Evolutionary conservation across 2,113 vertebrate genomes (phyloP).

Genomic region (Nothobranchius kuhntae): DNA sequence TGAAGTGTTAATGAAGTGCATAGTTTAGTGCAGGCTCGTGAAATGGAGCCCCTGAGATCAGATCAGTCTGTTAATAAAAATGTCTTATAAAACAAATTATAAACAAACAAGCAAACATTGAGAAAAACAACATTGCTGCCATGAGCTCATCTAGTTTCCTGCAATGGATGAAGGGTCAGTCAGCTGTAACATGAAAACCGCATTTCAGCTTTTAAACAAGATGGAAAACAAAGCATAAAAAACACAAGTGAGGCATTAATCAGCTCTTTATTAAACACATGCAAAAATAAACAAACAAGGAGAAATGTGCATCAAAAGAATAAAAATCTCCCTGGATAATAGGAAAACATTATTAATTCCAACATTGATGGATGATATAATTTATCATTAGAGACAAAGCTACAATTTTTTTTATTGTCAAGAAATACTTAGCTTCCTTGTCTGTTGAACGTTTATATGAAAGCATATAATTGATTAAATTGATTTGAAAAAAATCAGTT

Average conservation of each 20-base stretch:
- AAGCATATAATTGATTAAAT: too few species aligned
- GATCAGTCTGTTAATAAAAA: neutral
- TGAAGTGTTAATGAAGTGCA: neutral
- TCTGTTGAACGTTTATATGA: too few species aligned
- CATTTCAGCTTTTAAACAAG: constrained; percentile 4
- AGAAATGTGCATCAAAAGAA: constrained; percentile 13
- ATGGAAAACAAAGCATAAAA: neutral
- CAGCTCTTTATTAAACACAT: constrained; percentile 45
- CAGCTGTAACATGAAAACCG: neutral
- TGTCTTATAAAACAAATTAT: constrained; percentile 6
- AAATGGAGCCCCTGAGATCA: constrained; percentile 7
- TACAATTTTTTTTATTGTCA: too few species aligned
- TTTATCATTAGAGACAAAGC: too few species aligned
- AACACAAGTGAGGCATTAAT: constrained; percentile 11
- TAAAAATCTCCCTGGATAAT: neutral
- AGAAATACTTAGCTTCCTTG: too few species aligned
- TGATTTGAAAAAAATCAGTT: too few species aligned
- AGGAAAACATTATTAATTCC: neutral
- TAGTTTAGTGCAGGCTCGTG: neutral
- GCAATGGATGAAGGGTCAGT: neutral
- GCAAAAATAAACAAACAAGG: constrained; percentile 26
- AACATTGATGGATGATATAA: too few species aligned
- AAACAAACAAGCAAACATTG: neutral
- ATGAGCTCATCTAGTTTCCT: neutral
- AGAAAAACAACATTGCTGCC: too few species aligned